These are phyloP conservation scores for Vimba vimba DNA, from an alignment of 2,113 vertebrate genomes.

Conservation along the genomic window DNA sequence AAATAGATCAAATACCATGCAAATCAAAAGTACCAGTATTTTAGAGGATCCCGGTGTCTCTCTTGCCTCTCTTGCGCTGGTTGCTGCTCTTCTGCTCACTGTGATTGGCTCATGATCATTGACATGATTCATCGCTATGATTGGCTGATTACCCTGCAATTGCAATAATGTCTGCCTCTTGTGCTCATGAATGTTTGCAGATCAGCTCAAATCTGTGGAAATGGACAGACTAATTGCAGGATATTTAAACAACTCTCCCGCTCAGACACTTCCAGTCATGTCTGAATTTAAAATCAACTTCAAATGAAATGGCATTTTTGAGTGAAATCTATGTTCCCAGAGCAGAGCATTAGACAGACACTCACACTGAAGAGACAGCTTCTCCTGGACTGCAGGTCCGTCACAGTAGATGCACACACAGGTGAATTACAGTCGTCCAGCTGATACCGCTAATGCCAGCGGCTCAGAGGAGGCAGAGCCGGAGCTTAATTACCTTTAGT, in stretches of 20 bases:
- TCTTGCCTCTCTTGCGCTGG: not conserved
- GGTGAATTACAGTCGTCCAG: constrained; percentile 50
- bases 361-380: not conserved
- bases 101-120: not conserved
- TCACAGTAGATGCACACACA: constrained; percentile 43
- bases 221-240: not conserved
- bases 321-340: not conserved
- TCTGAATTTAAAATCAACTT: not conserved
- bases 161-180: not conserved
- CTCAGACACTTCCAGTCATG: not conserved
- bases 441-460: constrained; percentile 38
- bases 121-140: not conserved
- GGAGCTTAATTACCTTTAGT: constrained; percentile 49
- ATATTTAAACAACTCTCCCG: not conserved
- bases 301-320: not conserved
- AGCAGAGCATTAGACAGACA: no score
- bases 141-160: not conserved
- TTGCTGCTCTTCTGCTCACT: not conserved
- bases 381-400: not conserved
- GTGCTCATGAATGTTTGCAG: not conserved
- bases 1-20: not conserved
- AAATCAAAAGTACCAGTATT: no score
- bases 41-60: not conserved
- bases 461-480: not conserved
- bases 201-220: not conserved